Evolutionary conservation across 2,888 invertebrate genomes (phyloP).

Genomic region (Celastrina argiolus): DNA sequence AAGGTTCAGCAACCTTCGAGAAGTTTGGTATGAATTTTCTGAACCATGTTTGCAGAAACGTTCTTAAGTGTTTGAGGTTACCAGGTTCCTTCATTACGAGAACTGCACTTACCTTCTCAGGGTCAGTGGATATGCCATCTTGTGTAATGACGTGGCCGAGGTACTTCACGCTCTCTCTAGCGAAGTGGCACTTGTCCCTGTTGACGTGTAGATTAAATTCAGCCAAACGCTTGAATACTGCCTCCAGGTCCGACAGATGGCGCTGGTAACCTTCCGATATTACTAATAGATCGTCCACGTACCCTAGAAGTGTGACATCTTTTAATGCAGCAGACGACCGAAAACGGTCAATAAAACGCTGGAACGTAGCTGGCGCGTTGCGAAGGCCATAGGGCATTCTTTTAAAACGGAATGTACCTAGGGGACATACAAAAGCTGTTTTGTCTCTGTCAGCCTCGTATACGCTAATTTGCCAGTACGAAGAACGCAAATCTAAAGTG

Average conservation of each 20-base stretch:
- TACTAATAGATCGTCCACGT: not conserved
- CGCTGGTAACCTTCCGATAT: slow-evolving; percentile 13
- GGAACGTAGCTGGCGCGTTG: slow-evolving; percentile 44
- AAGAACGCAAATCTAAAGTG: not conserved
- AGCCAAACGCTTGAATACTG: slow-evolving; percentile 19
- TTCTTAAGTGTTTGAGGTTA: slow-evolving; percentile 26
- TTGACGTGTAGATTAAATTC: slow-evolving; percentile 10
- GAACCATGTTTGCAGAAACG: slow-evolving; percentile 36
- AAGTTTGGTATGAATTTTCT: slow-evolving; percentile 35
- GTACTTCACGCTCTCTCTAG: slow-evolving; percentile 14
- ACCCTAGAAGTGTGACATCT: not conserved
- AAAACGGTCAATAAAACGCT: slow-evolving; percentile 31
- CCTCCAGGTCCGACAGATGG: slow-evolving; percentile 15
- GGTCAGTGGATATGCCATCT: slow-evolving; percentile 41
- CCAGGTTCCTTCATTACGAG: slow-evolving; percentile 23
- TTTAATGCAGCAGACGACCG: not conserved
- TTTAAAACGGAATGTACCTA: slow-evolving; percentile 40
- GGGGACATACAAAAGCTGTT: slow-evolving; percentile 30
- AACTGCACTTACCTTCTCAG: slow-evolving; percentile 33
- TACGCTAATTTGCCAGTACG: slow-evolving; percentile 37
- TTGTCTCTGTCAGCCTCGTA: not conserved
- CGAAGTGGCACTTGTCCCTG: slow-evolving; percentile 22
- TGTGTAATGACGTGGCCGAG: slow-evolving; percentile 22
- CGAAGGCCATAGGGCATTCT: slow-evolving; percentile 40
- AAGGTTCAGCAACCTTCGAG: slow-evolving; percentile 33